These are phyloP conservation scores for Acleris sparsana DNA, from an alignment of 2,888 invertebrate genomes.

Conservation along the genomic window DNA sequence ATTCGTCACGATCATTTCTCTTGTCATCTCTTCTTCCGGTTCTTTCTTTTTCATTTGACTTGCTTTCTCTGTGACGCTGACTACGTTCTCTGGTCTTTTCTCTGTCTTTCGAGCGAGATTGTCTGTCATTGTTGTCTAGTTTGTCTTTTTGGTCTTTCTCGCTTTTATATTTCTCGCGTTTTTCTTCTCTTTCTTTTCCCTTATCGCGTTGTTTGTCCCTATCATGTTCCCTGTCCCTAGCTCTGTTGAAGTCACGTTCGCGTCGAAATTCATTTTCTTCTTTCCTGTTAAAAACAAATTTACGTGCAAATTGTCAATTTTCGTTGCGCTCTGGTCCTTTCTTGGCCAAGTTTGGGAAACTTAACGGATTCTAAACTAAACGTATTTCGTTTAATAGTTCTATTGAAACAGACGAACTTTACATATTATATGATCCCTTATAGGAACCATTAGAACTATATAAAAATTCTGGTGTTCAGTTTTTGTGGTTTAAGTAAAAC, in stretches of 20 bases:
- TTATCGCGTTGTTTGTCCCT: constrained; percentile 43
- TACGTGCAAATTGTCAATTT: not conserved
- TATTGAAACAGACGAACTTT: no score
- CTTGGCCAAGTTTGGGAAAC: no score
- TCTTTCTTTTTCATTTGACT: constrained; percentile 41
- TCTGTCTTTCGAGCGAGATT: constrained; percentile 35
- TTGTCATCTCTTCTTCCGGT: constrained; percentile 44
- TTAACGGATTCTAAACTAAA: no score
- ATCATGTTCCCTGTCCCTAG: constrained; percentile 42
- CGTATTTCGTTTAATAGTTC: no score
- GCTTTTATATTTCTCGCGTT: constrained; percentile 37
- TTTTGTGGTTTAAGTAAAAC: no score
- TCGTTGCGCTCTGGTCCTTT: no score
- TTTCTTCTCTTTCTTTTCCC: constrained; percentile 41
- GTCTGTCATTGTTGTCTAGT: constrained; percentile 34
- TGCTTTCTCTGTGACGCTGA: constrained; percentile 39
- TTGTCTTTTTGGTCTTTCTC: constrained; percentile 38
- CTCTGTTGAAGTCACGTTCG: constrained; percentile 45
- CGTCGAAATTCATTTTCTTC: constrained; percentile 54
- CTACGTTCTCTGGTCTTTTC: constrained; percentile 38
- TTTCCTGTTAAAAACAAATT: constrained; percentile 46
- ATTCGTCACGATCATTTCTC: constrained; percentile 38
- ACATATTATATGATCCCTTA: no score
- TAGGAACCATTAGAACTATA: no score
- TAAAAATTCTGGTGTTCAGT: no score